Percentiles rank a stretch among this genome's conserved stretches.
Conservation (phyloP, 2,797 vertebrate genomes). For the Thalassophryne amazonica region DNA sequence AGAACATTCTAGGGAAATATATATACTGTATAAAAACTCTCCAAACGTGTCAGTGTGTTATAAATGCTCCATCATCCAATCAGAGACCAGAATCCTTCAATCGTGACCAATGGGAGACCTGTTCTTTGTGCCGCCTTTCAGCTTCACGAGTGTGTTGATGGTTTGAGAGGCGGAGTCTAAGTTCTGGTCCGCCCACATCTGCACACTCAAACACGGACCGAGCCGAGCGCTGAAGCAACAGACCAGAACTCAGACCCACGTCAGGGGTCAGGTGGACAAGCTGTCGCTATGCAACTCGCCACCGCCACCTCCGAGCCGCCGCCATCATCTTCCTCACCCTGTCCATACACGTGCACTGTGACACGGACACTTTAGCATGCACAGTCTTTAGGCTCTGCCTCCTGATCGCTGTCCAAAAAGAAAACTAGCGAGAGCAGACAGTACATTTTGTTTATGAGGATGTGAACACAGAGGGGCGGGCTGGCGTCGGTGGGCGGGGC, state of each 20-base stretch:
- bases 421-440: slow-evolving; percentile 41
- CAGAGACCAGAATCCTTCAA: slow-evolving; percentile 71
- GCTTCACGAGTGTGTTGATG: slow-evolving; percentile 52
- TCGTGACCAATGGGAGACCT: slow-evolving; percentile 14
- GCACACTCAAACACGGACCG: neutral
- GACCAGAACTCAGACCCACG: slow-evolving; percentile 60
- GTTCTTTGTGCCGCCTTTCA: slow-evolving; percentile 63
- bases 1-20: slow-evolving; percentile 83
- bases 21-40: slow-evolving; percentile 82
- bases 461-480: slow-evolving; percentile 41
- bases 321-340: slow-evolving; percentile 19
- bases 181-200: slow-evolving; percentile 50
- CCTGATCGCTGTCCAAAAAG: slow-evolving; percentile 27
- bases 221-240: slow-evolving; percentile 23
- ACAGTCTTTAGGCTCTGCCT: slow-evolving; percentile 26
- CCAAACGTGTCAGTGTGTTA: slow-evolving; percentile 70
- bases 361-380: slow-evolving; percentile 28
- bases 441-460: slow-evolving; percentile 33
- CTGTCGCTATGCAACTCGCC: slow-evolving; percentile 60
- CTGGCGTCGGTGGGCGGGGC: slow-evolving; percentile 41
- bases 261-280: slow-evolving; percentile 47
- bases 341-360: slow-evolving; percentile 29
- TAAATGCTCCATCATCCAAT: slow-evolving; percentile 68
- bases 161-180: slow-evolving; percentile 50
- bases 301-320: slow-evolving; percentile 40